Evolutionary conservation across 2,888 invertebrate species (phyloP).

Genomic region (Venusia cambrica): DNA sequence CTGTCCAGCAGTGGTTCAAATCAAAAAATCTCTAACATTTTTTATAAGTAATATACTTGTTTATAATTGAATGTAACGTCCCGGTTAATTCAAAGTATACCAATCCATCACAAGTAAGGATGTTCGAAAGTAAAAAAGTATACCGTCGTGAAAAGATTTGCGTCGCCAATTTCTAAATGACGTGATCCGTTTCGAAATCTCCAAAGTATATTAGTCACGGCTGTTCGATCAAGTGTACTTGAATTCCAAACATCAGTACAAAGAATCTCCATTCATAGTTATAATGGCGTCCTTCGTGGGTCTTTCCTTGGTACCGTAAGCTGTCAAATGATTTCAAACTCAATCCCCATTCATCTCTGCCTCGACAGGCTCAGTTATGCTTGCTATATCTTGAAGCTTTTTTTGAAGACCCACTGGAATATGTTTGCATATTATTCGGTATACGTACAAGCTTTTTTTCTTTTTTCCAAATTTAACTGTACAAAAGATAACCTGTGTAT

Average conservation of each 20-base stretch:
- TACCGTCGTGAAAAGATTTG: constrained; percentile 36
- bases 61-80: too few species aligned
- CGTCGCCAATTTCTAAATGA: constrained; percentile 32
- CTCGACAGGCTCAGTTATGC: constrained; percentile 19
- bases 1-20: too few species aligned
- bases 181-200: constrained; percentile 27
- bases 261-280: constrained; percentile 25
- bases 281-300: constrained; percentile 16
- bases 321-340: constrained; percentile 33
- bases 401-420: too few species aligned
- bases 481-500: too few species aligned
- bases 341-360: constrained; percentile 20
- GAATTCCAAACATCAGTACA: constrained; percentile 29
- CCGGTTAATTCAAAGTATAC: constrained; percentile 10
- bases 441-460: too few species aligned
- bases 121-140: too few species aligned
- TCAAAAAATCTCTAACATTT: too few species aligned
- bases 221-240: constrained; percentile 41
- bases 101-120: constrained; percentile 20
- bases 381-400: too few species aligned
- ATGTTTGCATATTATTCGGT: too few species aligned
- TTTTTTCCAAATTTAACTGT: too few species aligned
- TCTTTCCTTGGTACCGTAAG: constrained; percentile 33
- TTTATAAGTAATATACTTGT: too few species aligned
- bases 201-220: constrained; percentile 35